Percentiles rank a stretch among this genome's conserved stretches.
phyloP scores from a whole-genome alignment of 2,888 invertebrate genomes.

The Arenicola marina region DNA sequence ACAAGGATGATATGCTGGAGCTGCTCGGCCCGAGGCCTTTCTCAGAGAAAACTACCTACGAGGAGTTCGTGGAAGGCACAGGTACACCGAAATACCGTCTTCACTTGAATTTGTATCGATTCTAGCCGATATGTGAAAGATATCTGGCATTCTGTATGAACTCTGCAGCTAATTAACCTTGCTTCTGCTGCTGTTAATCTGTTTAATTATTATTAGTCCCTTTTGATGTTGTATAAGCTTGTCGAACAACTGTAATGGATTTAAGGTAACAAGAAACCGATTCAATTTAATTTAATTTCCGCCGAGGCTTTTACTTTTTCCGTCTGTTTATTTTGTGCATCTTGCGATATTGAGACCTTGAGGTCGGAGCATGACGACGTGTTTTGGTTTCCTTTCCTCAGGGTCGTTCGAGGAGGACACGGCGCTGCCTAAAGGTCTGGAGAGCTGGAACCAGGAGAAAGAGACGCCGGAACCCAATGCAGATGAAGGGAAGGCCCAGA shows the following conservation, averaged over 20 bases:
- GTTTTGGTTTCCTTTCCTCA: constrained; percentile 38
- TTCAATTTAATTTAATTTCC: too few relatives aligned
- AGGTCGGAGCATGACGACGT: not conserved
- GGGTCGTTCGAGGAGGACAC: constrained; percentile 98
- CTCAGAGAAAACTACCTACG: constrained; percentile 98
- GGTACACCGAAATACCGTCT: too few relatives aligned
- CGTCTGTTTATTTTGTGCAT: too few relatives aligned
- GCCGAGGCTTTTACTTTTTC: too few relatives aligned
- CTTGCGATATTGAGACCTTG: not conserved
- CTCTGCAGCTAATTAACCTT: too few relatives aligned
- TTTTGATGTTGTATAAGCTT: not conserved
- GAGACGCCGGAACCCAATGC: constrained; percentile 1
- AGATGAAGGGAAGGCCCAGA: too few relatives aligned
- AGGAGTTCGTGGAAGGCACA: constrained; percentile 89
- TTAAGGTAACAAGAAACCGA: too few relatives aligned
- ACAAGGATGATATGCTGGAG: constrained; percentile 97
- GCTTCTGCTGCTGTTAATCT: too few relatives aligned
- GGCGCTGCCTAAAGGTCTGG: constrained; percentile 87
- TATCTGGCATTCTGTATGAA: too few relatives aligned
- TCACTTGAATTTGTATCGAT: too few relatives aligned
- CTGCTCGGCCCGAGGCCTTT: constrained; percentile 92
- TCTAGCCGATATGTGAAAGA: too few relatives aligned
- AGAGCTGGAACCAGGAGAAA: constrained; percentile 79
- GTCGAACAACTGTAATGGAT: too few relatives aligned
- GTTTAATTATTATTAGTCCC: not conserved